These are phyloP conservation scores for Ophioninae sp. DNA, from an alignment of 2,888 invertebrate genomes.

Conservation along the genomic window DNA sequence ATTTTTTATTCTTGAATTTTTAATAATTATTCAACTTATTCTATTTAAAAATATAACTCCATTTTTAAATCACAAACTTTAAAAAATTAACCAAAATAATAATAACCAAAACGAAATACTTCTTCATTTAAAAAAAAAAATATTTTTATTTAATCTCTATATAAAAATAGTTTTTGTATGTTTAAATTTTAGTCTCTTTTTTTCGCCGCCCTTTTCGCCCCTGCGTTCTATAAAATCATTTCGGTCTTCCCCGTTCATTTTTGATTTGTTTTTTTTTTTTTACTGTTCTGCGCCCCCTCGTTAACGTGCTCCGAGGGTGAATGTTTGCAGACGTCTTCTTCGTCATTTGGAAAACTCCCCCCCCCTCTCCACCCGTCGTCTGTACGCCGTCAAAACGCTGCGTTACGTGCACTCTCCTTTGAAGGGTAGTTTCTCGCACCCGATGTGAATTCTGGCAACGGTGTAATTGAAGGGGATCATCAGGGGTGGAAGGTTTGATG, in stretches of 20 bases:
- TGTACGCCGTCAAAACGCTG: background rate
- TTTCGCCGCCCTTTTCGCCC: background rate
- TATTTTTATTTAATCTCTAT: too few species aligned
- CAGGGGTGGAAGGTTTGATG: background rate
- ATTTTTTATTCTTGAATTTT: too few species aligned
- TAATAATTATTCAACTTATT: too few species aligned
- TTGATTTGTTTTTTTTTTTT: background rate
- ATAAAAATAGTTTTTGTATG: too few species aligned
- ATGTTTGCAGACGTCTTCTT: background rate
- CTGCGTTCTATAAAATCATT: background rate
- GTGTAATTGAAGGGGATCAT: background rate
- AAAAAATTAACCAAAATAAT: too few species aligned
- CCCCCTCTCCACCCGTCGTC: background rate
- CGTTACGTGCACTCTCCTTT: background rate
- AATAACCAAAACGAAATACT: too few species aligned
- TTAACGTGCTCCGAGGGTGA: background rate
- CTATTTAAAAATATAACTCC: too few species aligned
- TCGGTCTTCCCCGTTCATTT: background rate
- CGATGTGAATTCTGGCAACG: background rate
- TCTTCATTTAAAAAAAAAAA: too few species aligned
- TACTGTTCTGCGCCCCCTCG: background rate
- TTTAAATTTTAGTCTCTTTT: background rate
- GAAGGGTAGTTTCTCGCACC: slow-evolving; percentile 1
- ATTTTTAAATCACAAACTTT: too few species aligned
- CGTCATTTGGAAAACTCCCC: background rate